Conservation (phyloP, 2,797 vertebrate species). For the Prunella strophiata region DNA sequence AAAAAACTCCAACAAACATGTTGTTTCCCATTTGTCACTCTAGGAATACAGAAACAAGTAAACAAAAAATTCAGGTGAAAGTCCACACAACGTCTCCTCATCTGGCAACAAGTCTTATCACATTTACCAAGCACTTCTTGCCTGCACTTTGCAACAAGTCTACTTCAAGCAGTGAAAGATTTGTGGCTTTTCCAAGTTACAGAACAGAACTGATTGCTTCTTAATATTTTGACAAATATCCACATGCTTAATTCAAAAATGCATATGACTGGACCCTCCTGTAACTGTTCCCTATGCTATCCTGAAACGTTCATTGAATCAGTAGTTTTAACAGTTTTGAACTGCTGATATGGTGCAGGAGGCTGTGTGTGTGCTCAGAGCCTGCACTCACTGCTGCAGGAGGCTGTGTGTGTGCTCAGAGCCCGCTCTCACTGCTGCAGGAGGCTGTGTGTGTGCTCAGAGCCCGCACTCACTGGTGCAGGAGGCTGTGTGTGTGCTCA, state of each 20-base stretch:
- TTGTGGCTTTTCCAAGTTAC: background rate
- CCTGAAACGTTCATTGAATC: background rate
- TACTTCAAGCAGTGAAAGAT: background rate
- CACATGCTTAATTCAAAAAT: background rate
- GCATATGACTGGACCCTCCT: background rate
- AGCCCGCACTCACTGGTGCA: too few relatives aligned
- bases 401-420: too few relatives aligned
- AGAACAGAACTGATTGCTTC: background rate
- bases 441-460: too few relatives aligned
- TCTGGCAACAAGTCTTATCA: background rate
- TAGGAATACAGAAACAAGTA: constrained; percentile 50
- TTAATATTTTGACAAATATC: background rate
- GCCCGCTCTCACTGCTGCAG: too few relatives aligned
- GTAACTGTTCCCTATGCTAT: background rate
- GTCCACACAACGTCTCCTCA: constrained; percentile 4
- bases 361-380: background rate
- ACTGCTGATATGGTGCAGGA: background rate
- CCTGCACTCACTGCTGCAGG: background rate
- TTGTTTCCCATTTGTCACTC: constrained; percentile 25
- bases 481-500: too few relatives aligned
- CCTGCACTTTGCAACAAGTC: background rate
- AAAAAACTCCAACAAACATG: constrained; percentile 46
- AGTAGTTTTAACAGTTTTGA: background rate
- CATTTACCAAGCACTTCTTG: background rate
- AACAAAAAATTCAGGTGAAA: constrained; percentile 54